phyloP scores from a whole-genome alignment of 2,113 vertebrate species.

The Nestor notabilis region DNA sequence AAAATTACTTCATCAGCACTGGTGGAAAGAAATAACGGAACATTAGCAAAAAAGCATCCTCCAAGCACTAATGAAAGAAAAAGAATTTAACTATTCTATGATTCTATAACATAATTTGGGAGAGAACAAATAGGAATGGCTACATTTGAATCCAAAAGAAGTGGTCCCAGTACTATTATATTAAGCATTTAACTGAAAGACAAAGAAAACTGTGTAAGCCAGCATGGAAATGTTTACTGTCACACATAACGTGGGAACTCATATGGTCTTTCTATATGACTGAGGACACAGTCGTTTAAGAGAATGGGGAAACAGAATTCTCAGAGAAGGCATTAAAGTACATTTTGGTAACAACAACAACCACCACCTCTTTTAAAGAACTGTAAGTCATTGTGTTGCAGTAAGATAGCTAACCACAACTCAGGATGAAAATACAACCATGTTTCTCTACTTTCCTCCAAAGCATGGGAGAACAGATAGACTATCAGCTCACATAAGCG shows the following conservation, averaged over 20 bases:
- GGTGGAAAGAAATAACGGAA: neutral
- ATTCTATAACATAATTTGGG: neutral
- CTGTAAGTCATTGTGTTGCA: neutral
- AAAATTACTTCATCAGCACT: constrained; percentile 92
- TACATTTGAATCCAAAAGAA: neutral
- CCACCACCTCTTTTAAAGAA: neutral
- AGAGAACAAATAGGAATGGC: neutral
- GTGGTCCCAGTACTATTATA: neutral
- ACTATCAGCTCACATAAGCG: neutral
- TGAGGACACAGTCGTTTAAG: neutral
- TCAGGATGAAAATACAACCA: neutral
- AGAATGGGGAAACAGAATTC: neutral
- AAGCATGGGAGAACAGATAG: neutral
- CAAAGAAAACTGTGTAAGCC: neutral
- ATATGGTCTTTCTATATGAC: accelerated
- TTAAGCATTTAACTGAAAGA: neutral
- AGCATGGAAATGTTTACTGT: neutral
- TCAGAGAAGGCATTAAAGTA: neutral
- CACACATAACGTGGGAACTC: neutral
- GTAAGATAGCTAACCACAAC: neutral
- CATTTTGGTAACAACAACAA: neutral
- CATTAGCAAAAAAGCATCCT: neutral
- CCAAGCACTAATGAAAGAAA: neutral
- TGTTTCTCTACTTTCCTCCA: neutral
- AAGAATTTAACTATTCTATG: too few relatives aligned